phyloP scores from a whole-genome alignment of 2,888 invertebrate genomes.

The Pseudeuparius sepicola region DNA sequence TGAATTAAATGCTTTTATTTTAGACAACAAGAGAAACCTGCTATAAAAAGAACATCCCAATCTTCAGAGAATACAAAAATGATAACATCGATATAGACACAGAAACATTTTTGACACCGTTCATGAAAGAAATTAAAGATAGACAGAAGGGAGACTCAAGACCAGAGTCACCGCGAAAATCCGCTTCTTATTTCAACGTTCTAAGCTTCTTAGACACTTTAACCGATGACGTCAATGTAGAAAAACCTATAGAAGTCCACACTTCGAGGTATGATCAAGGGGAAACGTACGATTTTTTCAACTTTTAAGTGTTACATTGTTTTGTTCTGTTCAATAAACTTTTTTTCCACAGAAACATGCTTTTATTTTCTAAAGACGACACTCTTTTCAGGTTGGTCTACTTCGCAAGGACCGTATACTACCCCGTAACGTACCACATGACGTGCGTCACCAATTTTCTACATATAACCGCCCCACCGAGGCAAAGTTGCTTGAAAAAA shows the following conservation, averaged over 20 bases:
- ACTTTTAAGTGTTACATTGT: no score
- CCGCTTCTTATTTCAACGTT: constrained; percentile 26
- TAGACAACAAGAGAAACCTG: no score
- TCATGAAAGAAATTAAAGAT: constrained; percentile 26
- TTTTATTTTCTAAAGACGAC: no score
- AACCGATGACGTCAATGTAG: constrained; percentile 20
- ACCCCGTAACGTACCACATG: neutral
- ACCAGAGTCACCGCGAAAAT: constrained; percentile 13
- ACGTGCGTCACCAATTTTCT: neutral
- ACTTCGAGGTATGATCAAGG: constrained; percentile 16
- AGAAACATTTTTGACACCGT: constrained; percentile 26
- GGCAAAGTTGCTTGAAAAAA: constrained; percentile 20
- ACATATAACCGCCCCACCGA: constrained; percentile 1
- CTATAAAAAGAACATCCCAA: no score
- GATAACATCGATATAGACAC: constrained; percentile 18
- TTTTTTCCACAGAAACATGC: no score
- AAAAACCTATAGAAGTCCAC: constrained; percentile 20
- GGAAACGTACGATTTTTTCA: neutral
- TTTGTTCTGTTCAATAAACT: no score
- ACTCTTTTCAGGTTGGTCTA: constrained; percentile 2
- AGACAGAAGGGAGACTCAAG: constrained; percentile 9
- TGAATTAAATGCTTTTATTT: no score
- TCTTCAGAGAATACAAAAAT: no score
- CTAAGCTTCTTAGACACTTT: constrained; percentile 27
- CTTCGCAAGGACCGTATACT: constrained; percentile 1